Evolutionary conservation across 2,113 vertebrate genomes (phyloP).

Genomic region (Oenanthe melanoleuca): DNA sequence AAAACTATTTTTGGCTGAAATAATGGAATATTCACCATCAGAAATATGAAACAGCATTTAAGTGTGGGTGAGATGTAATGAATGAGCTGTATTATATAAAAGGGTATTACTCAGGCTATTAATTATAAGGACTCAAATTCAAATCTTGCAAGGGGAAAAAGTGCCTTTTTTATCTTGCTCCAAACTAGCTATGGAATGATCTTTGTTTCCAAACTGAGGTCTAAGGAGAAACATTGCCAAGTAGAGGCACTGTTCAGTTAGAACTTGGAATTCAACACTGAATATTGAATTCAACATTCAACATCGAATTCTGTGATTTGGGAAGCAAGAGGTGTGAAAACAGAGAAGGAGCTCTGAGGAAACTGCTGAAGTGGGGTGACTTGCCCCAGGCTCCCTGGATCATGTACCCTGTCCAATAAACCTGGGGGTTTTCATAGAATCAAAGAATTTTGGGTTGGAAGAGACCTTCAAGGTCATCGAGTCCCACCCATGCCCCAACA

Average conservation of each 20-base stretch:
- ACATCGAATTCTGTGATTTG: fast-evolving
- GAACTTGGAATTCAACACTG: background rate
- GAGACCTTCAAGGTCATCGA: too few relatives aligned
- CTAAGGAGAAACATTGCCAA: background rate
- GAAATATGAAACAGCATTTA: constrained; percentile 29
- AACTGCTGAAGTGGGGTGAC: background rate
- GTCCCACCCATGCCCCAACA: too few relatives aligned
- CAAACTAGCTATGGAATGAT: background rate
- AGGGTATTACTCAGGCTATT: background rate
- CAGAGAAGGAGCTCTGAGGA: background rate
- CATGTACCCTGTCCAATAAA: background rate
- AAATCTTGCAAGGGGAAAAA: background rate
- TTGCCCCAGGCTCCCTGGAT: background rate
- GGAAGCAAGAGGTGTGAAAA: background rate
- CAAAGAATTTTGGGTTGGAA: too few relatives aligned
- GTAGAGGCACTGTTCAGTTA: background rate
- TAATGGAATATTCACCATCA: constrained; percentile 23
- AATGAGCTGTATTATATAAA: constrained; percentile 26
- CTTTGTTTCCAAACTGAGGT: background rate
- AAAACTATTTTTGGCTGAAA: constrained; percentile 27
- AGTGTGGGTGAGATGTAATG: constrained; percentile 27
- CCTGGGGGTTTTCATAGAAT: background rate
- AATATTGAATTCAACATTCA: background rate
- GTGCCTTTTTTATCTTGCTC: background rate
- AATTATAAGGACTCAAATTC: background rate